Evolutionary conservation across 2,113 vertebrate genomes (phyloP).

Genomic region (Tauraco erythrolophus): DNA sequence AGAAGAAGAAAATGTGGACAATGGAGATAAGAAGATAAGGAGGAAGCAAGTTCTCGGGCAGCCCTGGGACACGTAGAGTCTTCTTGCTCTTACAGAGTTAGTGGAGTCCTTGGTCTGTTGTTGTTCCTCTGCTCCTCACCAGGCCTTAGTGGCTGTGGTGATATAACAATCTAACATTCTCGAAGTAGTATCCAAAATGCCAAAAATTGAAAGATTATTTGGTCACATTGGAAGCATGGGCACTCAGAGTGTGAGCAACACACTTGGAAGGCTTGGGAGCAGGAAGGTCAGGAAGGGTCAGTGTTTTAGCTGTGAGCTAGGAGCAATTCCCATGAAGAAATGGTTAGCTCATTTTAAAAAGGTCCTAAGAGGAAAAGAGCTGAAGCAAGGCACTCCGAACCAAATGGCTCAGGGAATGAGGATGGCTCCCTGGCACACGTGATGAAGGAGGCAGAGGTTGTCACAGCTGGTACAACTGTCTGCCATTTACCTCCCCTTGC

Average conservation of each 20-base stretch:
- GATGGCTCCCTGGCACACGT: not conserved
- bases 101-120: not conserved
- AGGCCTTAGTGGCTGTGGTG: not conserved
- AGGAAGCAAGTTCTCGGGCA: not conserved
- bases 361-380: not conserved
- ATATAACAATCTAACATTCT: not conserved
- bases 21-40: not conserved
- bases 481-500: not conserved
- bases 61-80: not conserved
- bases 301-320: not conserved
- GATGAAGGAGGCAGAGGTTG: not conserved
- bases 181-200: not conserved
- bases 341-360: not conserved
- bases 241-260: not conserved
- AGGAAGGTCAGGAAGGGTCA: rapidly evolving
- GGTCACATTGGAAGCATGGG: rapidly evolving
- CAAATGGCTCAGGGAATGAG: not conserved
- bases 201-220: not conserved
- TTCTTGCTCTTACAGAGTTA: rapidly evolving
- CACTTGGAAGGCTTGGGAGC: not conserved
- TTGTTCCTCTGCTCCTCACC: not conserved
- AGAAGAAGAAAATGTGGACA: not conserved
- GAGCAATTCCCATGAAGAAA: not conserved
- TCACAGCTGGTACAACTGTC: not conserved
- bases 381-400: not conserved